Evolutionary conservation across 2,888 invertebrate genomes (phyloP).

Genomic region (Mellilla xanthometata): DNA sequence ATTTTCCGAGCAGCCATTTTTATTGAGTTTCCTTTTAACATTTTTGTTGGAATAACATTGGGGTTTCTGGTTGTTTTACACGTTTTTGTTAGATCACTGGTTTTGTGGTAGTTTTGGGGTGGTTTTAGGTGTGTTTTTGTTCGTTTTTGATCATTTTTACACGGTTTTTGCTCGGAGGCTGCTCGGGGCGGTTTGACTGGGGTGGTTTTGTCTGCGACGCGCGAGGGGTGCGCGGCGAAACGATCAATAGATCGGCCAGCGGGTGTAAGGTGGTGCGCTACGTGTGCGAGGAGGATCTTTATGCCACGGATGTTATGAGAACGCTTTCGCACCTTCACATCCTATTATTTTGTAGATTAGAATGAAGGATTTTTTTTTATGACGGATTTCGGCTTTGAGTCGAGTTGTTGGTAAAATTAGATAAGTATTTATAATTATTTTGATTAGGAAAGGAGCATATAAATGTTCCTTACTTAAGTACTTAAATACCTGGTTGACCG

Average conservation of each 20-base stretch:
- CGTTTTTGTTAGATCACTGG: slow-evolving; percentile 27
- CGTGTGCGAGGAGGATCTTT: slow-evolving; percentile 24
- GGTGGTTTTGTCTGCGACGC: slow-evolving; percentile 49
- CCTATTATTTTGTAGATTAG: background rate
- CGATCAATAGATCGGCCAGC: slow-evolving; percentile 61
- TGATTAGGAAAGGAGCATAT: too few relatives aligned
- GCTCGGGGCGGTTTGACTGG: slow-evolving; percentile 47
- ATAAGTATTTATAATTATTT: too few relatives aligned
- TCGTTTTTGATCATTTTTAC: slow-evolving; percentile 58
- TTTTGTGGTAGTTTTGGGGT: slow-evolving; percentile 21
- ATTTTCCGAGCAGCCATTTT: slow-evolving; percentile 60
- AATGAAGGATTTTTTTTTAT: background rate
- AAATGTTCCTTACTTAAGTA: too few relatives aligned
- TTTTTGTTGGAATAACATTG: slow-evolving; percentile 27
- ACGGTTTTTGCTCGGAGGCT: slow-evolving; percentile 51
- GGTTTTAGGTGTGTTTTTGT: slow-evolving; percentile 38
- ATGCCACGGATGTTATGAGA: slow-evolving; percentile 8
- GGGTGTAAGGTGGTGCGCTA: slow-evolving; percentile 32
- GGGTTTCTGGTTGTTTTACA: slow-evolving; percentile 28
- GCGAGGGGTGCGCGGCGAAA: slow-evolving; percentile 55
- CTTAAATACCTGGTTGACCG: too few relatives aligned
- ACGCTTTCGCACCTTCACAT: slow-evolving; percentile 1
- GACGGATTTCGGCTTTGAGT: background rate
- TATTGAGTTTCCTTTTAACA: slow-evolving; percentile 25
- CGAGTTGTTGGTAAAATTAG: too few relatives aligned